phyloP scores from a whole-genome alignment of 2,888 invertebrate species.

The Chydorus sphaericus region DNA sequence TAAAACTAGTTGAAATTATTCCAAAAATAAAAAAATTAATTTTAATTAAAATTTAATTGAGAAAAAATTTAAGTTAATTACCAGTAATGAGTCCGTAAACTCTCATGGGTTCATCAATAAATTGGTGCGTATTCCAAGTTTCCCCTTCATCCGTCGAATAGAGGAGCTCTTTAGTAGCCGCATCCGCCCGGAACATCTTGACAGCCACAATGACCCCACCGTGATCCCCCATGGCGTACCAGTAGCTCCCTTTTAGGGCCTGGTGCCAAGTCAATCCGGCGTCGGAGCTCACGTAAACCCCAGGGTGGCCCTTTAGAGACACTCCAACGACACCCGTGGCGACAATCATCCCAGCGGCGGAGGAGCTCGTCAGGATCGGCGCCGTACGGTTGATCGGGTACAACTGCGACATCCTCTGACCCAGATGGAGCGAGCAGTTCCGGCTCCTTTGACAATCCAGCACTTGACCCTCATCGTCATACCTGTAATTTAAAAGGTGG shows the following conservation, averaged over 20 bases:
- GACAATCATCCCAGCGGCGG: conserved; percentile 76
- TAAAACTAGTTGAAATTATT: too few relatives aligned
- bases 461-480: conserved; percentile 7
- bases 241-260: conserved; percentile 57
- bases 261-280: conserved; percentile 71
- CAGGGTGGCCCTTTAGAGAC: conserved; percentile 58
- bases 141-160: conserved; percentile 79
- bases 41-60: too few relatives aligned
- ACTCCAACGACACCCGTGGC: conserved; percentile 59
- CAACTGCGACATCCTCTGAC: conserved; percentile 68
- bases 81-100: conserved; percentile 66
- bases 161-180: conserved; percentile 59
- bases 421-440: conserved; percentile 70
- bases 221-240: conserved; percentile 81
- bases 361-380: conserved; percentile 68
- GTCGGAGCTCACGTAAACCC: conserved; percentile 64
- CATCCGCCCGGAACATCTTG: conserved; percentile 57
- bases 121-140: conserved; percentile 54
- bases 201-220: conserved; percentile 77
- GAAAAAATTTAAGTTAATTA: not conserved
- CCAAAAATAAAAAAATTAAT: not conserved
- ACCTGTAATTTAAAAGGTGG: too few relatives aligned
- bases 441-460: conserved; percentile 7
- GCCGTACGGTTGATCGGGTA: conserved; percentile 65
- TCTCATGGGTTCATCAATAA: conserved; percentile 53